A percentile compares a stretch with the other conserved stretches of the same genome.
phyloP scores from a whole-genome alignment of 2,888 invertebrate species.

The Drosophila mettleri region DNA sequence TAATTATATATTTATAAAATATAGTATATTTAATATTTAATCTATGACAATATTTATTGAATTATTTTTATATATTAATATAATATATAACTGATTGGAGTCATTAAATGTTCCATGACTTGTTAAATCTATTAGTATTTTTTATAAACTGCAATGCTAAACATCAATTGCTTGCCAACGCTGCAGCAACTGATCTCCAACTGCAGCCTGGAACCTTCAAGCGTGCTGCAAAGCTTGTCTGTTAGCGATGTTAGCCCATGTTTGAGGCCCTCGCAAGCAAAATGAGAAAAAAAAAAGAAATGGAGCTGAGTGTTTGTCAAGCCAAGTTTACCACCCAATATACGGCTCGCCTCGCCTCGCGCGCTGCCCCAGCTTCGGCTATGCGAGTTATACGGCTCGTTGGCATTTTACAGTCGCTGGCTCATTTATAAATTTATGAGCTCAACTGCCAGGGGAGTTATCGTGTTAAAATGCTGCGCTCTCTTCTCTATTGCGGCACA shows the following conservation, averaged over 20 bases:
- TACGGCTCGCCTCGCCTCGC: constrained; percentile 4
- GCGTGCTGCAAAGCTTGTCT: background rate
- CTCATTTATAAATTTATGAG: constrained; percentile 80
- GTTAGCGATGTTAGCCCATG: constrained; percentile 11
- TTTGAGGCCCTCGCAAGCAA: background rate
- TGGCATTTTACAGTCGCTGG: constrained; percentile 78
- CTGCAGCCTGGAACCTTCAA: too few relatives aligned
- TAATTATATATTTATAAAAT: too few relatives aligned
- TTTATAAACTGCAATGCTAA: too few relatives aligned
- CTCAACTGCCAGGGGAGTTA: constrained; percentile 80
- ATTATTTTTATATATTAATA: too few relatives aligned
- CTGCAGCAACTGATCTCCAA: too few relatives aligned
- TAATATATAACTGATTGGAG: too few relatives aligned
- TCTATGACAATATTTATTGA: too few relatives aligned
- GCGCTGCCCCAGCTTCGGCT: constrained; percentile 7
- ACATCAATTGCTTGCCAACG: too few relatives aligned
- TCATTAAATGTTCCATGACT: too few relatives aligned
- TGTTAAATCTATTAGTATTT: too few relatives aligned
- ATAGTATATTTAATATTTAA: too few relatives aligned
- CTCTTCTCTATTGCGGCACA: constrained; percentile 51
- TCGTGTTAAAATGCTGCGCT: constrained; percentile 75
- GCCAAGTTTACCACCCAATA: constrained; percentile 22
- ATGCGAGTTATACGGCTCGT: constrained; percentile 67
- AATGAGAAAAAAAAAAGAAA: constrained; percentile 42
- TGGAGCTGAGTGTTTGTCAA: constrained; percentile 55